Evolutionary conservation across 1,140 invertebrate species (phyloP).

Genomic region (Anastatus disparis): DNA sequence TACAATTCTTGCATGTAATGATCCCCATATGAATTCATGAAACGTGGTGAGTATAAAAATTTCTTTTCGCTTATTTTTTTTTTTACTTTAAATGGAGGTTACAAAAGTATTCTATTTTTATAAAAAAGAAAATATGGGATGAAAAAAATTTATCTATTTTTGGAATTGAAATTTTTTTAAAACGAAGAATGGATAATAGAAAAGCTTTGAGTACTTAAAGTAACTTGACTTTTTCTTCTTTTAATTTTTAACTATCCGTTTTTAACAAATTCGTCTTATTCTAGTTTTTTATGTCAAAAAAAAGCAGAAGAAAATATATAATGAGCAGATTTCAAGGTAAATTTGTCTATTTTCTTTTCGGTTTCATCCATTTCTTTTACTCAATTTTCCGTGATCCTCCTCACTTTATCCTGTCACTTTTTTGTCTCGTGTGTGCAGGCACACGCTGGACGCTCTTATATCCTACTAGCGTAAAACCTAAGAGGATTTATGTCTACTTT

Average conservation of each 20-base stretch:
- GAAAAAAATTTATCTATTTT: too few species aligned
- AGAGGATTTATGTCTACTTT: constrained; percentile 36
- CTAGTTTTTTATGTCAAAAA: too few species aligned
- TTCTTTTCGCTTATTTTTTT: not conserved
- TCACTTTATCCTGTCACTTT: constrained; percentile 8
- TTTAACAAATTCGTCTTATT: too few species aligned
- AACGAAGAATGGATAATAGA: too few species aligned
- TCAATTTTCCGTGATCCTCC: not conserved
- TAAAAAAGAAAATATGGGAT: too few species aligned
- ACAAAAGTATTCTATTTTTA: too few species aligned
- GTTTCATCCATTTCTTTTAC: not conserved
- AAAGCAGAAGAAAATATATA: too few species aligned
- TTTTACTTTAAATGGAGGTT: constrained; percentile 12
- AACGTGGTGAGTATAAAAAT: constrained; percentile 29
- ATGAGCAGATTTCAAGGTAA: too few species aligned
- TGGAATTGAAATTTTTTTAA: too few species aligned
- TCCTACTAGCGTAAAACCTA: constrained; percentile 23
- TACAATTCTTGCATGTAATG: constrained; percentile 17
- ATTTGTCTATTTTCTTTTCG: not conserved
- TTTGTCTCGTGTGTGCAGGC: not conserved
- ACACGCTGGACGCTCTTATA: constrained; percentile 20
- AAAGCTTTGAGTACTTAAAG: too few species aligned
- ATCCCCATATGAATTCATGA: constrained; percentile 29
- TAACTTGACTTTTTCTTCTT: too few species aligned
- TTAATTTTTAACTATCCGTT: too few species aligned